Percentiles rank a stretch among this genome's conserved stretches.
Evolutionary conservation across 2,113 vertebrate genomes (phyloP).

Genomic region (Xiphias gladius): DNA sequence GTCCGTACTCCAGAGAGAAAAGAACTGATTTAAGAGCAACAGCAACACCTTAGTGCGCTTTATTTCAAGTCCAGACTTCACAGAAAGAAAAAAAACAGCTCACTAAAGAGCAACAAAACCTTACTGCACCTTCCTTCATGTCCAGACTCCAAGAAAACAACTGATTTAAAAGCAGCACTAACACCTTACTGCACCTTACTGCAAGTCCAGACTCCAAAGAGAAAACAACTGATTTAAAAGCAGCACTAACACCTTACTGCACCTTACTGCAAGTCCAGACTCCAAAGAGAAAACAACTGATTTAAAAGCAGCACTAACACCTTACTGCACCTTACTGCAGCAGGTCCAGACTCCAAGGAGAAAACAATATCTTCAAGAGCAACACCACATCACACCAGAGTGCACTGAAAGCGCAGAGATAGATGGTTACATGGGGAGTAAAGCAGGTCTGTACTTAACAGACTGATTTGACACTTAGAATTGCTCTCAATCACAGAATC

Average conservation of each 20-base stretch:
- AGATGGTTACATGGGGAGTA: neutral
- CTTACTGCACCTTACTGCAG: no score
- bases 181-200: no score
- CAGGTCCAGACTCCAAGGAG: neutral
- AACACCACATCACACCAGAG: neutral
- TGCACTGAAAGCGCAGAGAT: neutral
- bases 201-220: neutral
- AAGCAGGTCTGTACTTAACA: neutral
- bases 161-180: neutral
- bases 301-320: neutral
- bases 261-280: neutral
- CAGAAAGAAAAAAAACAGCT: no score
- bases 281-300: neutral
- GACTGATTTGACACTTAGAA: conserved; percentile 7
- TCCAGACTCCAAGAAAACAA: neutral
- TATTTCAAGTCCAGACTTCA: neutral
- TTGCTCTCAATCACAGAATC: neutral
- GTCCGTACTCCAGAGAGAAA: neutral
- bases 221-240: neutral
- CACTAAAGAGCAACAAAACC: neutral
- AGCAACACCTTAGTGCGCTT: neutral
- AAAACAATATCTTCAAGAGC: neutral
- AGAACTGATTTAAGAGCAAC: neutral
- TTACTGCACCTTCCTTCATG: no score
- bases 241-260: neutral